Evolutionary conservation across 1,140 invertebrate species (phyloP).

Genomic region (Platyura marginata): DNA sequence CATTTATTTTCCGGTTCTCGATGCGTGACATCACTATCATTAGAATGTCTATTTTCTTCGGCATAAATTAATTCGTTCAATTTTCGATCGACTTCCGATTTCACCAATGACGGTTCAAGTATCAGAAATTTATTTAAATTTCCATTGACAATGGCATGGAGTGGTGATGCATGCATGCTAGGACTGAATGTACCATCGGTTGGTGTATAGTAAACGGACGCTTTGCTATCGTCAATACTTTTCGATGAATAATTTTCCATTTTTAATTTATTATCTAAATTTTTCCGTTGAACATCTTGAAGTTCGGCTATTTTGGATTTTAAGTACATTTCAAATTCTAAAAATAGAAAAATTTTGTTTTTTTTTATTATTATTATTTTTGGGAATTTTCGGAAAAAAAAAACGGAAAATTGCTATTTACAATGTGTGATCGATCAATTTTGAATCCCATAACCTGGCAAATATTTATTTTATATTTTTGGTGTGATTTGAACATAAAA

Average conservation of each 20-base stretch:
- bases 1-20: neutral
- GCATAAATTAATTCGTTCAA: no score
- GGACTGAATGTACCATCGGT: conserved; percentile 32
- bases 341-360: no score
- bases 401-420: neutral
- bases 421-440: neutral
- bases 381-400: neutral
- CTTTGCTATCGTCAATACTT: conserved; percentile 39
- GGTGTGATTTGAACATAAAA: neutral
- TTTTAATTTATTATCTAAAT: neutral
- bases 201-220: conserved; percentile 62
- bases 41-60: neutral
- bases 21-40: neutral
- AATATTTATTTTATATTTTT: neutral
- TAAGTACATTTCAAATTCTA: conserved; percentile 33
- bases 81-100: no score
- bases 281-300: neutral
- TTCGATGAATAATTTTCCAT: conserved; percentile 11
- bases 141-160: conserved; percentile 14
- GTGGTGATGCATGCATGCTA: neutral
- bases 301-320: conserved; percentile 40
- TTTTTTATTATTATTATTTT: no score
- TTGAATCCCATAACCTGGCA: neutral
- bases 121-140: conserved; percentile 9
- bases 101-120: no score